These are phyloP conservation scores for Arion vulgaris DNA, from an alignment of 1,140 invertebrate species.

Conservation along the genomic window DNA sequence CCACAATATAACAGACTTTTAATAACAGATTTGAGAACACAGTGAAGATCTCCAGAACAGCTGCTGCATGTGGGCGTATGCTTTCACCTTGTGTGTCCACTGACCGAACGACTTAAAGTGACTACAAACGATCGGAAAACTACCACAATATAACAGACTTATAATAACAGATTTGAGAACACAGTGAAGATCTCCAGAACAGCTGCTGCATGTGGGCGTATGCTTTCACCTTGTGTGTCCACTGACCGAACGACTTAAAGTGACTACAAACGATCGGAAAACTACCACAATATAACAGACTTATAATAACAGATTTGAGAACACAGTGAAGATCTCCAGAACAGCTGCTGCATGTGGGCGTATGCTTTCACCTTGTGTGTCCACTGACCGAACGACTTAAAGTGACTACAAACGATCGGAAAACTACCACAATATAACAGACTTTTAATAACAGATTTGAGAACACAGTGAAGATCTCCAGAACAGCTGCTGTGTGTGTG, in stretches of 20 bases:
- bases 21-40: too few relatives aligned
- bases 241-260: neutral
- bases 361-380: neutral
- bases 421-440: neutral
- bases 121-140: neutral
- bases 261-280: conserved; percentile 2
- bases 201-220: neutral
- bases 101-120: neutral
- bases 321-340: too few relatives aligned
- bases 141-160: neutral
- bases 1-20: neutral
- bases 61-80: neutral
- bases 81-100: neutral
- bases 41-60: too few relatives aligned
- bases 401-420: conserved; percentile 7
- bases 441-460: neutral
- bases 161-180: too few relatives aligned
- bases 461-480: too few relatives aligned
- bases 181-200: too few relatives aligned
- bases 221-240: neutral
- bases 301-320: neutral
- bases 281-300: neutral
- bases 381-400: neutral
- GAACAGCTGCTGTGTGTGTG: too few relatives aligned
- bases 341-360: neutral